phyloP scores from a whole-genome alignment of 1,140 invertebrate species.

The Sycobia sp. region DNA sequence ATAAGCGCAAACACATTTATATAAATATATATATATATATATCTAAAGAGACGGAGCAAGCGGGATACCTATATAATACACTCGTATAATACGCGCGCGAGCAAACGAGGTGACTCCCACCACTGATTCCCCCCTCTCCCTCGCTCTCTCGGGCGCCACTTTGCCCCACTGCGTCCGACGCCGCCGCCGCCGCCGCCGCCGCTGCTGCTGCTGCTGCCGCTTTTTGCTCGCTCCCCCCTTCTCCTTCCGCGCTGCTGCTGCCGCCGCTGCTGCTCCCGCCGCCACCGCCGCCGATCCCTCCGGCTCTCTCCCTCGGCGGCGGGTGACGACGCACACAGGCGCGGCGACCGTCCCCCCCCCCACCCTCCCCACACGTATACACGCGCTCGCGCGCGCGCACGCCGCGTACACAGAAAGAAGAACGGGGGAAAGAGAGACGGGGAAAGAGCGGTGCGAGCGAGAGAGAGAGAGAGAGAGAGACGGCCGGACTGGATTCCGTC shows the following conservation, averaged over 20 bases:
- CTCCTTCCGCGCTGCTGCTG: constrained; percentile 20
- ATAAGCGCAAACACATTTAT: no score
- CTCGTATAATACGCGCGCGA: no score
- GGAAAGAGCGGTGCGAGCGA: constrained; percentile 11
- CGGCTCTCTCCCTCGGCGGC: constrained; percentile 34
- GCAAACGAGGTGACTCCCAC: no score
- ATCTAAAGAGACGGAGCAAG: no score
- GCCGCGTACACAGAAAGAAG: constrained; percentile 16
- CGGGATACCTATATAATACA: no score
- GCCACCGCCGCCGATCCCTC: constrained; percentile 23
- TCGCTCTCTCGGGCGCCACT: constrained; percentile 11
- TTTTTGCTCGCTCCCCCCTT: constrained; percentile 33
- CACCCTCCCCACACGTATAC: constrained; percentile 17
- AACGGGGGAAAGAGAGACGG: constrained; percentile 7
- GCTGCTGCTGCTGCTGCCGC: constrained; percentile 32
- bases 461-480: constrained; percentile 17
- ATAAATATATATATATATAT: no score
- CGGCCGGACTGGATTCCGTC: constrained; percentile 49
- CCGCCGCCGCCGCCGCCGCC: constrained; percentile 22
- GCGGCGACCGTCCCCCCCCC: constrained; percentile 13
- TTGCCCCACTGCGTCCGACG: constrained; percentile 6
- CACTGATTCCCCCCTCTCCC: not conserved
- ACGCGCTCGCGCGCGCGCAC: not conserved
- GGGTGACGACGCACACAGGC: constrained; percentile 18
- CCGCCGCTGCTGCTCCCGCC: constrained; percentile 28